Percentiles rank a stretch among this genome's conserved stretches.
Conservation (phyloP, 2,888 invertebrate genomes). For the Furcula furcula region DNA sequence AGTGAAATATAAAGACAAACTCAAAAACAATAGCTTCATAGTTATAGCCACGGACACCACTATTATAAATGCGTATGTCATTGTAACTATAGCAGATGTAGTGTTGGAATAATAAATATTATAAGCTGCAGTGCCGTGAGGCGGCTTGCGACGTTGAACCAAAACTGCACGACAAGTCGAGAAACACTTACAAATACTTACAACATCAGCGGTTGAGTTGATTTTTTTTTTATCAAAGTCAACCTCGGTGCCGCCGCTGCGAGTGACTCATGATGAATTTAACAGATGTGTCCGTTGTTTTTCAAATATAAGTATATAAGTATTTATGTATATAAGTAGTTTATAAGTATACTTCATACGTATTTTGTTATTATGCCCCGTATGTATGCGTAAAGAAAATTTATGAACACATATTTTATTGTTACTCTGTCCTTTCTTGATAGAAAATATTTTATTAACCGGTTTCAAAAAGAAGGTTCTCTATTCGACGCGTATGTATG, state of each 20-base stretch:
- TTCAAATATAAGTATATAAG: background rate
- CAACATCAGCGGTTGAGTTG: constrained; percentile 36
- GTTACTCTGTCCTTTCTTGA: too few relatives aligned
- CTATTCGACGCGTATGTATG: too few relatives aligned
- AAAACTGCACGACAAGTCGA: constrained; percentile 60
- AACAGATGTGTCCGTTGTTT: constrained; percentile 36
- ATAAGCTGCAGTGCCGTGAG: constrained; percentile 25
- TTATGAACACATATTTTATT: too few relatives aligned
- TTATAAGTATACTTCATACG: too few relatives aligned
- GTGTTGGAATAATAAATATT: constrained; percentile 4
- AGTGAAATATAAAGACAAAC: constrained; percentile 68
- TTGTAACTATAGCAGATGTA: constrained; percentile 23
- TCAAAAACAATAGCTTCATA: constrained; percentile 64
- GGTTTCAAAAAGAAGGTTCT: too few relatives aligned
- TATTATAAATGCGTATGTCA: constrained; percentile 65
- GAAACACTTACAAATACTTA: constrained; percentile 30
- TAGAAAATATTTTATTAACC: too few relatives aligned
- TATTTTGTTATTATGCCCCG: too few relatives aligned
- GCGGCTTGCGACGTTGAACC: constrained; percentile 35
- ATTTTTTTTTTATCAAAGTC: constrained; percentile 57
- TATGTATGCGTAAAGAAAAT: too few relatives aligned
- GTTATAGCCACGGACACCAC: constrained; percentile 69
- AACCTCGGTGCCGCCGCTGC: constrained; percentile 31
- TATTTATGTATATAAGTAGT: too few relatives aligned
- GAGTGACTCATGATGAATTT: constrained; percentile 29